Percentiles rank a stretch among this genome's conserved stretches.
Conservation (phyloP, 1,140 invertebrate species). For the Procambarus virginalis region DNA sequence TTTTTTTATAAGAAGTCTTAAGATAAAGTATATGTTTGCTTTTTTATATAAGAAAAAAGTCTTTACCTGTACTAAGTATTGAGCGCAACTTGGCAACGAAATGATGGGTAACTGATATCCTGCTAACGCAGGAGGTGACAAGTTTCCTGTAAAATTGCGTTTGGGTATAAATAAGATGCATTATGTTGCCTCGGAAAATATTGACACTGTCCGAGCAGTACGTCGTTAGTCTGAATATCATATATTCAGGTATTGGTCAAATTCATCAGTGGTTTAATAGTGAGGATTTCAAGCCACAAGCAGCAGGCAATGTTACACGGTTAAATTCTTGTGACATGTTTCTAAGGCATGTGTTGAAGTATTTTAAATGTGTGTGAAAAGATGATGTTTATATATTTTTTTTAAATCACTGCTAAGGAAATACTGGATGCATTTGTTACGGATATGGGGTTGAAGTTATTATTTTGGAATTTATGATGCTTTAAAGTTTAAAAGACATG, state of each 20-base stretch:
- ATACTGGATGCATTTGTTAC: background rate
- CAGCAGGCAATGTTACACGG: background rate
- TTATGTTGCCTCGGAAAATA: background rate
- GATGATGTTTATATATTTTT: background rate
- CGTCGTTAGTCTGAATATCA: slow-evolving; percentile 33
- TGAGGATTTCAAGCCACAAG: background rate
- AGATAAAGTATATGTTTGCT: too few species aligned
- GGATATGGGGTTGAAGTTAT: background rate
- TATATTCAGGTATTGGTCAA: slow-evolving; percentile 42
- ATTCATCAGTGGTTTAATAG: background rate
- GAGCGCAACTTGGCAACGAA: background rate
- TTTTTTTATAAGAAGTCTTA: background rate
- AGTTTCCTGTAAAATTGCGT: background rate
- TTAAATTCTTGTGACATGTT: background rate
- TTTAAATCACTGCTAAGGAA: too few species aligned
- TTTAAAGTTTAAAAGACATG: background rate
- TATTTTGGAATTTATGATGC: background rate
- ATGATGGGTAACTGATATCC: background rate
- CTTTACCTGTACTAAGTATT: too few species aligned
- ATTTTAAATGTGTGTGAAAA: background rate
- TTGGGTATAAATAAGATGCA: background rate
- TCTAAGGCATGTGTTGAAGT: background rate
- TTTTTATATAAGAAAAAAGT: too few species aligned
- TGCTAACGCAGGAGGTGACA: background rate
- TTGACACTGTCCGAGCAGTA: background rate